Evolutionary conservation across 2,797 vertebrate species (phyloP), one percentile per base, ranked within the genome.

Genomic region (Pseudomugil tenellus): DNA sequence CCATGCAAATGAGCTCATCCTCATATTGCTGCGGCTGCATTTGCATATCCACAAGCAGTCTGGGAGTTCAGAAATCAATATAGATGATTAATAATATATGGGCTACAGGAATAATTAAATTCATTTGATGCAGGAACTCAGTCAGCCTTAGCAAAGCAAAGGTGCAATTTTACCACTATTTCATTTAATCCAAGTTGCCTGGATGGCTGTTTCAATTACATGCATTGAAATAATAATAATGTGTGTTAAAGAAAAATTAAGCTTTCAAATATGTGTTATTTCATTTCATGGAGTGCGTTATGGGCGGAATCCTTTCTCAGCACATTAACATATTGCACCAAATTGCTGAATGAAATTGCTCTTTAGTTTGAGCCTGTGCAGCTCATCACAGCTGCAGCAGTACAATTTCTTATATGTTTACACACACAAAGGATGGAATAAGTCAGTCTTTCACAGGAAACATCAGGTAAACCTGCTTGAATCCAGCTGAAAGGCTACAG

Each of bases 81-180:
- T 92, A 93, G 92, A 92, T 91, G 92, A 94, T 95, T 94, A 94
- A 94, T 95, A 94, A 94, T 92, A 92, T 90, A 95, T 93, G 90
- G 84, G 89, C 87, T 86, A 84, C 85, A 92, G 91, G 89, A 93
- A 94, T 95, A 94, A 94, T 94, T 94, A 92, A 91, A 94, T 92
- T 83, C 89, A 90, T 93, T 89, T 91, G 91, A 93, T 90, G 91
- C 91, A 79, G 77, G 75, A 85, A 91, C 81, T 91, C 91, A 93
- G 82, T 94, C 87, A 92, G 86, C 86, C 92, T 88, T 88, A 84
- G 87, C 84, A 92, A 91, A 87, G 70, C 83, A 90, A 84, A 87
- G 90, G 90, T 92, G 89, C 87, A 80, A 87, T 92, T 91, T 84
- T 84, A 70, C 87, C 85, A 82, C 86, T 84, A 90, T 90, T 89